Evolutionary conservation across 2,797 vertebrate species (phyloP).

Genomic region (Menidia menidia): DNA sequence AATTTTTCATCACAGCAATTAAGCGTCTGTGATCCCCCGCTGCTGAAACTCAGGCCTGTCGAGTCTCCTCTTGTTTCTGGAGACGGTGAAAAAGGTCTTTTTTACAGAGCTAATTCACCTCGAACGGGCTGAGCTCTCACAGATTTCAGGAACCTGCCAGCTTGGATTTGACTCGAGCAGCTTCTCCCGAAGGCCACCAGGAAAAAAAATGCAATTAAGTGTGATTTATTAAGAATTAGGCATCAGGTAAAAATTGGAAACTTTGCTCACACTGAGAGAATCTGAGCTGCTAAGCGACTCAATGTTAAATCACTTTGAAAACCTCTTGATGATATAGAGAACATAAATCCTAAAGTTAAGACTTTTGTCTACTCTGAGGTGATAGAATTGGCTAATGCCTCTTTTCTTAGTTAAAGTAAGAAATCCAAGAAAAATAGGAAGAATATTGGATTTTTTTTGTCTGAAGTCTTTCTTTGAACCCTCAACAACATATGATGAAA

Average conservation of each 20-base stretch:
- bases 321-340: slow-evolving; percentile 10
- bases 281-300: slow-evolving; percentile 9
- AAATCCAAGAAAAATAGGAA: no score
- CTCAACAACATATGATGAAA: no score
- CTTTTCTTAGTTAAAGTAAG: slow-evolving; percentile 11
- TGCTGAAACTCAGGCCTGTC: slow-evolving; percentile 12
- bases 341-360: slow-evolving; percentile 5
- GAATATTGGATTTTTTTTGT: no score
- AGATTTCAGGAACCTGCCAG: background rate
- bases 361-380: background rate
- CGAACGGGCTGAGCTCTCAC: slow-evolving; percentile 2
- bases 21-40: slow-evolving; percentile 31
- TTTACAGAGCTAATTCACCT: slow-evolving; percentile 35
- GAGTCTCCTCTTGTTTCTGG: slow-evolving; percentile 7
- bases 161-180: background rate
- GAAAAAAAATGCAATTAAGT: slow-evolving; percentile 30
- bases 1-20: slow-evolving; percentile 60
- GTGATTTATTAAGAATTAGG: slow-evolving; percentile 22
- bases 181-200: no score
- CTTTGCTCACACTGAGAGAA: slow-evolving; percentile 23
- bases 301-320: slow-evolving; percentile 8
- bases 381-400: background rate
- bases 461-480: no score
- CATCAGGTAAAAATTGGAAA: slow-evolving; percentile 28
- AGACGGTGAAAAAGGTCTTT: slow-evolving; percentile 27